Percentiles rank a stretch among this genome's conserved stretches.
Conservation (phyloP, 2,797 vertebrate species). For the Macropodus opercularis region DNA sequence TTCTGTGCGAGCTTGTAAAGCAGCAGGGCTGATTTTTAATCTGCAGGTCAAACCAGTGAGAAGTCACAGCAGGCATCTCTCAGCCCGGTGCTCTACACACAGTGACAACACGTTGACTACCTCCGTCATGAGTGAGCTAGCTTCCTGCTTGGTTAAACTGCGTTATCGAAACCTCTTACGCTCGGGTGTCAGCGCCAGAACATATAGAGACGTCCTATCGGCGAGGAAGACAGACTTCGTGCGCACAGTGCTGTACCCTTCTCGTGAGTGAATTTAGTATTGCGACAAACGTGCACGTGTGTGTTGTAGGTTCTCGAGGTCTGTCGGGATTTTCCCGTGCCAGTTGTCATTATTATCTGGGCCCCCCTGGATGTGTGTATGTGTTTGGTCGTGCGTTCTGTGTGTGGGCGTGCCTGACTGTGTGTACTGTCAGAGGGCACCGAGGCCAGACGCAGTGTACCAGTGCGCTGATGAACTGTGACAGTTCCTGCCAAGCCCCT, state of each 20-base stretch:
- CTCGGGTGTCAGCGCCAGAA: slow-evolving; percentile 52
- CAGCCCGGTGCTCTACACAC: slow-evolving; percentile 20
- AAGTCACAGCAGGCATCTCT: slow-evolving; percentile 60
- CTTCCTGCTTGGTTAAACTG: slow-evolving; percentile 60
- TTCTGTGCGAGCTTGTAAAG: neutral
- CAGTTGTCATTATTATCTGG: slow-evolving; percentile 62
- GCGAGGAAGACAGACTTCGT: neutral
- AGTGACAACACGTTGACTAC: slow-evolving; percentile 55
- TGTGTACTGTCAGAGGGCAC: slow-evolving; percentile 51
- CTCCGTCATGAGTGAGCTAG: slow-evolving; percentile 45
- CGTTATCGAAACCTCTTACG: slow-evolving; percentile 64
- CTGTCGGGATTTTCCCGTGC: slow-evolving; percentile 60
- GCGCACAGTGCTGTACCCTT: slow-evolving; percentile 9
- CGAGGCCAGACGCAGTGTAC: slow-evolving; percentile 75
- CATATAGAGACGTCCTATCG: too few relatives aligned
- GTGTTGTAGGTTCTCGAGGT: slow-evolving; percentile 40
- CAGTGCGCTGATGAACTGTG: slow-evolving; percentile 78
- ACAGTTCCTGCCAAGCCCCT: slow-evolving; percentile 68
- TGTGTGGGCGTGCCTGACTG: slow-evolving; percentile 28
- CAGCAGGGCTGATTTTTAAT: slow-evolving; percentile 1
- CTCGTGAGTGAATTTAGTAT: slow-evolving; percentile 18
- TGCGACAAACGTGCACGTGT: slow-evolving; percentile 6
- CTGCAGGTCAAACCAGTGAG: slow-evolving; percentile 36
- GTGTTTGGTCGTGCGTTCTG: slow-evolving; percentile 45
- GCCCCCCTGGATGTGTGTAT: slow-evolving; percentile 45